Evolutionary conservation across 2,797 vertebrate species (phyloP).

Genomic region (Microhierax caerulescens): DNA sequence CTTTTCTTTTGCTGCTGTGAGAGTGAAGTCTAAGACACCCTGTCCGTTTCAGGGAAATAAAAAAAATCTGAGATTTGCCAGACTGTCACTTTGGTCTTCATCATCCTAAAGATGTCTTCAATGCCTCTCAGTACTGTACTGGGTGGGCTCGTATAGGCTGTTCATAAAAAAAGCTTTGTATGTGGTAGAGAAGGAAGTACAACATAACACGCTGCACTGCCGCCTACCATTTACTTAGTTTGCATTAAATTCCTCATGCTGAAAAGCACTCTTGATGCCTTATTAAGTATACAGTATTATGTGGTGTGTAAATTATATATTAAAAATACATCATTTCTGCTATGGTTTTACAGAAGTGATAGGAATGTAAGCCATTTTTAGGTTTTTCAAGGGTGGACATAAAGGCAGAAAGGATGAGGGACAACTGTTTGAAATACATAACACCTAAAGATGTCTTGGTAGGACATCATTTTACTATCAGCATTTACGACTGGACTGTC

Average conservation of each 20-base stretch:
- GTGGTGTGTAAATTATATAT: background rate
- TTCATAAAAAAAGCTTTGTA: background rate
- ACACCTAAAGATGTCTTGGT: background rate
- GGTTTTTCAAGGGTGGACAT: background rate
- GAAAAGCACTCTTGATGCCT: background rate
- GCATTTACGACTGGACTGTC: background rate
- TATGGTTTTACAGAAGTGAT: background rate
- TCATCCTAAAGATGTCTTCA: background rate
- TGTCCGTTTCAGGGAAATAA: background rate
- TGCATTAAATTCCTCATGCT: background rate
- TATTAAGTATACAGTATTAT: background rate
- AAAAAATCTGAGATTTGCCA: background rate
- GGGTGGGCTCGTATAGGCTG: background rate
- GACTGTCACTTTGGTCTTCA: background rate
- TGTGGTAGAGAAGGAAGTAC: background rate
- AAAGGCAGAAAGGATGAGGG: background rate
- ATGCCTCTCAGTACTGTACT: background rate
- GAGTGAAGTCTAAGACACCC: background rate
- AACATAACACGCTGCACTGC: background rate
- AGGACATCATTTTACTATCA: background rate
- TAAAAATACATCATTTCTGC: background rate
- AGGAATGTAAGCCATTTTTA: background rate
- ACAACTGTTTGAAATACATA: background rate
- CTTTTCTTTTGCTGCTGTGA: background rate
- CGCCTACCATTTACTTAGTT: background rate